Percentiles rank a stretch among this genome's conserved stretches.
Conservation (phyloP, 2,797 vertebrate genomes). For the Cercopithecus petaurista region DNA sequence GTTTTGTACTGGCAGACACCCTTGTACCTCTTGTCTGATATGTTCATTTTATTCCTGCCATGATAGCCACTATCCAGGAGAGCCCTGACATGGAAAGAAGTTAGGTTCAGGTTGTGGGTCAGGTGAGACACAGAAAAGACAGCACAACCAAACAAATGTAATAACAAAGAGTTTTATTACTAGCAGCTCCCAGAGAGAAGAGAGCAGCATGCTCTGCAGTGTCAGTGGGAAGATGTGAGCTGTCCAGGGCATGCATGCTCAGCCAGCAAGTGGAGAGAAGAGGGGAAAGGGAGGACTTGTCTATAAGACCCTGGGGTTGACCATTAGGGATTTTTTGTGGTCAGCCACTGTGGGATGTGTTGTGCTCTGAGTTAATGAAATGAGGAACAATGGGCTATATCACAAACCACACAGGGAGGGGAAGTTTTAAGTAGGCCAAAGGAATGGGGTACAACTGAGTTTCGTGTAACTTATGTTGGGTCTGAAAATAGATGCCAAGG, state of each 20-base stretch:
- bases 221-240: background rate
- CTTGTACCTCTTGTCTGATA: background rate
- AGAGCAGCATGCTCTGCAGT: background rate
- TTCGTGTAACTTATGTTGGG: background rate
- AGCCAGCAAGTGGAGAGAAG: background rate
- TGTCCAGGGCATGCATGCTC: background rate
- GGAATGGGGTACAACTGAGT: background rate
- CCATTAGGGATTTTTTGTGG: background rate
- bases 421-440: background rate
- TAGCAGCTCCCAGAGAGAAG: background rate
- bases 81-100: background rate
- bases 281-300: background rate
- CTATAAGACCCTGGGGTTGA: background rate
- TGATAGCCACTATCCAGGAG: background rate
- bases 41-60: background rate
- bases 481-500: background rate
- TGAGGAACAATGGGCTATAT: background rate
- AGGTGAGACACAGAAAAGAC: background rate
- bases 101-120: background rate
- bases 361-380: background rate
- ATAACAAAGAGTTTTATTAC: background rate
- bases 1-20: background rate
- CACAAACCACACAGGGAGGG: background rate
- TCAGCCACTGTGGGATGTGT: background rate
- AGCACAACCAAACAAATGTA: background rate